These are phyloP conservation scores for Amniataba percoides DNA, from an alignment of 2,797 vertebrate genomes.

Conservation along the genomic window DNA sequence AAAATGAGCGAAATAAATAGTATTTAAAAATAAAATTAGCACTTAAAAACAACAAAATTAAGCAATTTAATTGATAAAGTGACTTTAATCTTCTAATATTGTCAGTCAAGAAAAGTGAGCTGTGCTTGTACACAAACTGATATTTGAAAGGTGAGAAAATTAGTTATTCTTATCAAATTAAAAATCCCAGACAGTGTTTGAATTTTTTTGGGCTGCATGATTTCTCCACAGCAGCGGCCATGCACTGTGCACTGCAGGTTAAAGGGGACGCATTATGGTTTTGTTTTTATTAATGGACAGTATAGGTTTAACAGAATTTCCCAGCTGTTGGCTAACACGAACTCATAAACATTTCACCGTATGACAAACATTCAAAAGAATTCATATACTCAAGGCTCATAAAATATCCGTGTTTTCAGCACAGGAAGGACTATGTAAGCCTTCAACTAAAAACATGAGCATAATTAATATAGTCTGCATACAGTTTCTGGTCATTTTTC, in stretches of 20 bases:
- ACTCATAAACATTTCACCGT: not conserved
- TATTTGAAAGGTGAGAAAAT: not conserved
- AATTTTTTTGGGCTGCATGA: not conserved
- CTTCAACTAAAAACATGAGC: not conserved
- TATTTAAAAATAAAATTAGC: not conserved
- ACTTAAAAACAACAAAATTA: slow-evolving; percentile 3
- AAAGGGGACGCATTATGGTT: slow-evolving; percentile 22
- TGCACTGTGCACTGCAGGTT: not conserved
- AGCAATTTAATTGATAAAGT: not conserved
- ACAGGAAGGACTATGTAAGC: not conserved
- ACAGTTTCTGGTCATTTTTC: slow-evolving; percentile 52
- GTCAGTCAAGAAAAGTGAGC: not conserved
- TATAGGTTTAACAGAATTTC: slow-evolving; percentile 19
- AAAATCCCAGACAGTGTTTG: not conserved
- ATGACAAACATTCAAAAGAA: not conserved
- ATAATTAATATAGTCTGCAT: slow-evolving; percentile 42
- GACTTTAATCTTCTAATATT: not conserved
- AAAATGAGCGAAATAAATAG: not conserved
- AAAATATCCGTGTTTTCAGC: not conserved
- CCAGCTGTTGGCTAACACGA: slow-evolving; percentile 16
- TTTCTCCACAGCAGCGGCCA: not conserved
- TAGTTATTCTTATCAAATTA: not conserved
- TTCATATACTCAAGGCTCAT: slow-evolving; percentile 10
- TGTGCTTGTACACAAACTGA: not conserved
- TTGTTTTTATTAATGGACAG: slow-evolving; percentile 6